A percentile compares a stretch with the other conserved stretches of the same genome.
These are phyloP conservation scores for Eidolon dupreanum DNA, from an alignment of 2,797 vertebrate genomes.

Conservation along the genomic window DNA sequence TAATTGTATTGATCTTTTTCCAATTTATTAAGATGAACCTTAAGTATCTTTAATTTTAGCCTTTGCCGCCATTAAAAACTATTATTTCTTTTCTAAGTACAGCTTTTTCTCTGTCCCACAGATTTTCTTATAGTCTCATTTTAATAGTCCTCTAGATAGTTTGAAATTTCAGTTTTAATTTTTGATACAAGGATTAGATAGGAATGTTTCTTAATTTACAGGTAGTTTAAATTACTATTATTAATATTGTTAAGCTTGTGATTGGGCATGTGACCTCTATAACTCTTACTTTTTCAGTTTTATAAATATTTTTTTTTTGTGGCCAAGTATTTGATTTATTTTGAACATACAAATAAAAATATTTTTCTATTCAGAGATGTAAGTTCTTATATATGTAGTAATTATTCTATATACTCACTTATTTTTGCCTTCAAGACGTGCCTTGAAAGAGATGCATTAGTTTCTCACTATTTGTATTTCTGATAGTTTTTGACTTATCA, in stretches of 20 bases:
- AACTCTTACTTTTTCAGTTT: neutral
- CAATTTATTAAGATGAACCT: neutral
- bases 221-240: neutral
- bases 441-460: neutral
- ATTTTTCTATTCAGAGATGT: constrained; percentile 1
- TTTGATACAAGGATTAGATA: neutral
- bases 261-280: neutral
- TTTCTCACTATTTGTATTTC: neutral
- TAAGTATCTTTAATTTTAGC: neutral
- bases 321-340: neutral
- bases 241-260: neutral
- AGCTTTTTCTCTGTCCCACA: neutral
- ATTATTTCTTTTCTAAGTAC: neutral
- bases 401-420: neutral
- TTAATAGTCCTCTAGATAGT: neutral
- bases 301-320: neutral
- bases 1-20: constrained; percentile 23
- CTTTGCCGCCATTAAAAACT: neutral
- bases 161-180: constrained; percentile 39
- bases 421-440: neutral
- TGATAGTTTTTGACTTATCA: neutral
- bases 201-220: neutral
- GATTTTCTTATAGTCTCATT: constrained; percentile 10
- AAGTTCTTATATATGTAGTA: neutral
- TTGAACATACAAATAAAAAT: neutral